phyloP scores from a whole-genome alignment of 2,113 vertebrate species.

The Percopsis transmontana region DNA sequence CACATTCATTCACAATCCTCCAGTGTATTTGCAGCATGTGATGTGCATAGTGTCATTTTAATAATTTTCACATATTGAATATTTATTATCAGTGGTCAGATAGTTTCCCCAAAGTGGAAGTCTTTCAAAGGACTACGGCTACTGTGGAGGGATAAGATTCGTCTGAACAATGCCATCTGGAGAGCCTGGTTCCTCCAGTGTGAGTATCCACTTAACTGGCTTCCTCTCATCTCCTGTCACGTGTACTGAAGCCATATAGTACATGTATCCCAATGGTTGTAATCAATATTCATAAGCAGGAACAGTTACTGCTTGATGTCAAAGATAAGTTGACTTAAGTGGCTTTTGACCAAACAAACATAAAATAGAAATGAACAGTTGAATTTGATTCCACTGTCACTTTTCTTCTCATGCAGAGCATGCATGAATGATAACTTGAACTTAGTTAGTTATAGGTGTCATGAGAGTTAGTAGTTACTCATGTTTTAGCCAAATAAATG shows the following conservation, averaged over 20 bases:
- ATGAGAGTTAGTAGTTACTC: no score
- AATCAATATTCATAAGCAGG: no score
- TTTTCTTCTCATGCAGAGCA: not conserved
- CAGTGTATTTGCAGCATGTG: no score
- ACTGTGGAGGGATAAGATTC: slow-evolving; percentile 96
- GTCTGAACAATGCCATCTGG: slow-evolving; percentile 98
- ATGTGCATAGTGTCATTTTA: not conserved
- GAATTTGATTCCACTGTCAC: not conserved
- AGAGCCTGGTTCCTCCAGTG: slow-evolving; percentile 98
- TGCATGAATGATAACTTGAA: not conserved
- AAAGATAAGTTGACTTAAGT: not conserved
- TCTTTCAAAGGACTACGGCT: slow-evolving; percentile 94
- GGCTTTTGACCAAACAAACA: not conserved
- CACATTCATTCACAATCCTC: no score
- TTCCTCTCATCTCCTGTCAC: no score
- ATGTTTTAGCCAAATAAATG: not conserved
- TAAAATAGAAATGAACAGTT: not conserved
- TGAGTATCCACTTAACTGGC: slow-evolving; percentile 76
- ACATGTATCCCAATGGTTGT: no score
- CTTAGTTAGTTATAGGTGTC: no score
- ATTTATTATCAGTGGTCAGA: slow-evolving; percentile 83
- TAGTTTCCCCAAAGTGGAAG: slow-evolving; percentile 98
- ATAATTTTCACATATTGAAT: slow-evolving; percentile 5
- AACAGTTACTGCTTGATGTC: no score
- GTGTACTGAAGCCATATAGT: not conserved